Conservation (phyloP, 2,797 vertebrate genomes). For the Borostomias antarcticus region DNA sequence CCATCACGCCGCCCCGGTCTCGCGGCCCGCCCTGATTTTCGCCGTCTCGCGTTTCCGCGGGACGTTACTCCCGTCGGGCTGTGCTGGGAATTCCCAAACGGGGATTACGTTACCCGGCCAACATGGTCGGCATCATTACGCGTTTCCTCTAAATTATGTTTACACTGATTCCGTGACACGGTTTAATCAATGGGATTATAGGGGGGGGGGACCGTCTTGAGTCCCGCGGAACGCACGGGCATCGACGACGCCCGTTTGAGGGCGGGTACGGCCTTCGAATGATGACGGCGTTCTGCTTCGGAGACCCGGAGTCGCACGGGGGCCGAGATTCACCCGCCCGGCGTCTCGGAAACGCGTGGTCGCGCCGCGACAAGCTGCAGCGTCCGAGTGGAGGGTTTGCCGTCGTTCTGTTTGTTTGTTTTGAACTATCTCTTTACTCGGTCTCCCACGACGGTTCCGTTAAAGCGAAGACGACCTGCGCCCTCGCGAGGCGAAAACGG, state of each 20-base stretch:
- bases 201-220: conserved; percentile 3
- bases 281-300: too few species aligned
- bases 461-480: too few species aligned
- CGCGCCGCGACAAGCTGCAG: too few species aligned
- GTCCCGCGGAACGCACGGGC: not conserved
- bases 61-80: conserved; percentile 11
- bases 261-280: too few species aligned
- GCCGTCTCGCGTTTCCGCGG: conserved; percentile 24
- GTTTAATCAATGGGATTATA: conserved; percentile 34
- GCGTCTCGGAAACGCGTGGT: too few species aligned
- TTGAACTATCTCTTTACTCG: not conserved
- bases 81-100: conserved; percentile 21
- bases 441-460: not conserved
- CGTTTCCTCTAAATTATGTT: conserved; percentile 34
- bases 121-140: conserved; percentile 22
- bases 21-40: conserved; percentile 51
- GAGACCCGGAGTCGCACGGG: too few species aligned
- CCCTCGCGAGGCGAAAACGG: not conserved
- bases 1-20: conserved; percentile 46
- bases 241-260: not conserved
- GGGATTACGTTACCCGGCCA: conserved; percentile 45
- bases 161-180: conserved; percentile 33
- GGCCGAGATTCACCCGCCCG: too few species aligned
- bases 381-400: too few species aligned
- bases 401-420: not conserved